Conservation (phyloP, 2,888 invertebrate species). For the Liodrosophila aerea region DNA sequence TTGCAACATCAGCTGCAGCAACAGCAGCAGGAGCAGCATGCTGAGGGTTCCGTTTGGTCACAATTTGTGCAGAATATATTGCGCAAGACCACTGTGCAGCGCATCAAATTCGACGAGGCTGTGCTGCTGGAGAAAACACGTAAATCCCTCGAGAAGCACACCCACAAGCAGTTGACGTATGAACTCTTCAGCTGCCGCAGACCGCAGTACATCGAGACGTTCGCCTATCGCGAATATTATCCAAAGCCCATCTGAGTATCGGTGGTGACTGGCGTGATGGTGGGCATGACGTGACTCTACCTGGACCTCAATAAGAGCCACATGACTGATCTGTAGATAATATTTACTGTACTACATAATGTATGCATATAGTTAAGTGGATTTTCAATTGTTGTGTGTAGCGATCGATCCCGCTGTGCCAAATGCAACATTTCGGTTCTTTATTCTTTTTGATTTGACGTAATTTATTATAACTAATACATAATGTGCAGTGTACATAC, state of each 20-base stretch:
- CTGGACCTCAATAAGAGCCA: slow-evolving; percentile 19
- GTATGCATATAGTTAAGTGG: slow-evolving; percentile 19
- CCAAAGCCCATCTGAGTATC: slow-evolving; percentile 61
- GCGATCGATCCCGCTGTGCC: no score
- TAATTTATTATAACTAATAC: no score
- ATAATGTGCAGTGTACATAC: no score
- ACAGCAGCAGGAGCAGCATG: neutral
- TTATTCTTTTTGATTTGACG: no score
- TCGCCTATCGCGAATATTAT: slow-evolving; percentile 79
- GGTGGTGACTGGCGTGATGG: neutral
- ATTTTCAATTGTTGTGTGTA: neutral
- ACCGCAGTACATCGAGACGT: slow-evolving; percentile 83
- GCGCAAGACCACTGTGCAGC: slow-evolving; percentile 83
- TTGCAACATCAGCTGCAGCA: slow-evolving; percentile 10
- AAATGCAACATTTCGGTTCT: no score
- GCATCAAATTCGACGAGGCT: slow-evolving; percentile 87
- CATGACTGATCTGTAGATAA: slow-evolving; percentile 69
- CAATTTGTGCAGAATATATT: slow-evolving; percentile 85
- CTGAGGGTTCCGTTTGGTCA: slow-evolving; percentile 82
- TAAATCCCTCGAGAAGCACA: slow-evolving; percentile 85
- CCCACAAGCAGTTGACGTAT: slow-evolving; percentile 86
- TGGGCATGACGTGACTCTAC: neutral
- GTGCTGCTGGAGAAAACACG: slow-evolving; percentile 87
- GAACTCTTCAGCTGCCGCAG: slow-evolving; percentile 90
- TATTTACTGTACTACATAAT: no score